A percentile compares a stretch with the other conserved stretches of the same genome.
Evolutionary conservation across 2,113 vertebrate species (phyloP).

Genomic region (Hylia prasina): DNA sequence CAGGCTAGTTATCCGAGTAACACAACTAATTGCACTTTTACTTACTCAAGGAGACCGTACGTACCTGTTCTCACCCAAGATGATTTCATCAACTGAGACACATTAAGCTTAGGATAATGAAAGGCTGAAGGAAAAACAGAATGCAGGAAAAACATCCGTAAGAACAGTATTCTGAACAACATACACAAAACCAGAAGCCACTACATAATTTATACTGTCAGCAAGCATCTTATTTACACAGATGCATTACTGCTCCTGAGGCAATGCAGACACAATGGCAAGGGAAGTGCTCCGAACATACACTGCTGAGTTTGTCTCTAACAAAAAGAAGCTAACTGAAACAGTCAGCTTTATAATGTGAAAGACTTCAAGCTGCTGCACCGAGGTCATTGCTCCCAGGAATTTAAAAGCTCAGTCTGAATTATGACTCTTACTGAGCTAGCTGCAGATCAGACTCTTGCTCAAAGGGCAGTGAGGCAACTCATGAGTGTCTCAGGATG

Average conservation of each 20-base stretch:
- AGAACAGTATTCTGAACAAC: slow-evolving; percentile 7
- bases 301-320: neutral
- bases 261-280: neutral
- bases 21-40: neutral
- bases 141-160: neutral
- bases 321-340: neutral
- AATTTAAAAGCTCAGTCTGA: neutral
- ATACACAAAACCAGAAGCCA: neutral
- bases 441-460: neutral
- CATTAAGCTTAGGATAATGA: slow-evolving; percentile 92
- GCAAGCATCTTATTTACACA: slow-evolving; percentile 17
- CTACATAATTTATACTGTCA: slow-evolving; percentile 44
- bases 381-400: neutral
- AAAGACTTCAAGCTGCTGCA: neutral
- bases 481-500: neutral
- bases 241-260: slow-evolving; percentile 11
- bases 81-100: slow-evolving; percentile 87
- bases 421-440: neutral
- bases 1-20: neutral
- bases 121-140: slow-evolving; percentile 76
- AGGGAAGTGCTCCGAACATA: neutral
- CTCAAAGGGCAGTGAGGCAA: neutral
- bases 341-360: slow-evolving; percentile 2
- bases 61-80: slow-evolving; percentile 96
- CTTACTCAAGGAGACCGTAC: neutral